A percentile compares a stretch with the other conserved stretches of the same genome.
phyloP scores from a whole-genome alignment of 53 echinoderm and acorn worm species.

The Patiria pectinifera region DNA sequence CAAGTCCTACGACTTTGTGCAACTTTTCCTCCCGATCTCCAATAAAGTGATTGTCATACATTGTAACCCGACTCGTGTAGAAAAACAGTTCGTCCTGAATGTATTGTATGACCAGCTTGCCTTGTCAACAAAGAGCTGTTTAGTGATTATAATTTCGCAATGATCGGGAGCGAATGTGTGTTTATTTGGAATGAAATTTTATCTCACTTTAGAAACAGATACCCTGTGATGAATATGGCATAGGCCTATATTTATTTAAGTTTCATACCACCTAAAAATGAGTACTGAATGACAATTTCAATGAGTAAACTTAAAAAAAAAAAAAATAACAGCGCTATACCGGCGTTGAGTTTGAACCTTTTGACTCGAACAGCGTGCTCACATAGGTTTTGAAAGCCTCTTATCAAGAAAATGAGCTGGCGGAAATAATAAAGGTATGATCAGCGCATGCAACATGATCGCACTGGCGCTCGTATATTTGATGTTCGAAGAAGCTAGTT shows the following conservation, averaged over 20 bases:
- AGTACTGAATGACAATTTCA: neutral
- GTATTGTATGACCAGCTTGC: neutral
- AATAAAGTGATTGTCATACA: neutral
- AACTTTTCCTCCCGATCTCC: neutral
- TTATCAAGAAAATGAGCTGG: no score
- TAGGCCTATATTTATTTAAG: neutral
- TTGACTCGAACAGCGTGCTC: no score
- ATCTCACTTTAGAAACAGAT: neutral
- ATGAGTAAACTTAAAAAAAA: neutral
- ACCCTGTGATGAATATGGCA: neutral
- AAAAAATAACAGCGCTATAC: no score
- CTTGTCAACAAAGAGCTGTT: neutral
- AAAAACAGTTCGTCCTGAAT: neutral
- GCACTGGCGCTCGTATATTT: no score
- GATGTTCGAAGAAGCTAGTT: no score
- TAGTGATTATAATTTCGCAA: no score
- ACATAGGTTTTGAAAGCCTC: no score
- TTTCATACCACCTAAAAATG: neutral
- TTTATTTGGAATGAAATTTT: neutral
- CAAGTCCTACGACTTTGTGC: neutral
- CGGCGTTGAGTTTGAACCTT: no score
- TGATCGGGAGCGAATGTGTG: neutral
- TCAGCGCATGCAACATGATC: no score
- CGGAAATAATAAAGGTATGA: no score
- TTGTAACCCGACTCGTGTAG: neutral